Evolutionary conservation across 1,140 invertebrate genomes (phyloP).

Genomic region (Orius insidiosus): DNA sequence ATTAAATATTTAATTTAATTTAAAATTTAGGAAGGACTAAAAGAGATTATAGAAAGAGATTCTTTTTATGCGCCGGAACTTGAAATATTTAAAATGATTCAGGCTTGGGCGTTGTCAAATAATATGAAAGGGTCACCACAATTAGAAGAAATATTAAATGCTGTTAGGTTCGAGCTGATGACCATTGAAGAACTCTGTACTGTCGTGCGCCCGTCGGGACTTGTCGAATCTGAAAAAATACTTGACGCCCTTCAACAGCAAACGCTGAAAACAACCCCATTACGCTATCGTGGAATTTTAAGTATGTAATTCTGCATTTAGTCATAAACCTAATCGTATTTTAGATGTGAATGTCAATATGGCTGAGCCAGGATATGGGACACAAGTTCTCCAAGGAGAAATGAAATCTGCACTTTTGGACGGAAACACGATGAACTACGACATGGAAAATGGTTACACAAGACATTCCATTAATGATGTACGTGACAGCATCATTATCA

Average conservation of each 20-base stretch:
- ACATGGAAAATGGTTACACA: slow-evolving; percentile 84
- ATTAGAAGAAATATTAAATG: slow-evolving; percentile 18
- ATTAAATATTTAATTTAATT: slow-evolving; percentile 4
- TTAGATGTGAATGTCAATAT: slow-evolving; percentile 82
- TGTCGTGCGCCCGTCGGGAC: slow-evolving; percentile 64
- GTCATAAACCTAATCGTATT: slow-evolving; percentile 17
- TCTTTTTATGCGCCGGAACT: slow-evolving; percentile 93
- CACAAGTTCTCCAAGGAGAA: slow-evolving; percentile 72
- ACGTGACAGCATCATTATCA: slow-evolving; percentile 68
- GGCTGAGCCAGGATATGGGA: slow-evolving; percentile 54
- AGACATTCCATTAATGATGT: slow-evolving; percentile 78
- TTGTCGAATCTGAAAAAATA: slow-evolving; percentile 76
- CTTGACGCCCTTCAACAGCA: slow-evolving; percentile 84
- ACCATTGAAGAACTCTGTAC: slow-evolving; percentile 69
- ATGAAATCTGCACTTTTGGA: slow-evolving; percentile 71
- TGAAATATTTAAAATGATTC: slow-evolving; percentile 81
- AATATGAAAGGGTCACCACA: slow-evolving; percentile 17
- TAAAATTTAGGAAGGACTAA: slow-evolving; percentile 42
- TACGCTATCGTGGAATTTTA: slow-evolving; percentile 64
- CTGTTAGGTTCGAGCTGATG: slow-evolving; percentile 75
- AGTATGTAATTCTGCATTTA: slow-evolving; percentile 36
- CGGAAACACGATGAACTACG: slow-evolving; percentile 71
- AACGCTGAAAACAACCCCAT: slow-evolving; percentile 54
- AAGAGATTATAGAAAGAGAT: slow-evolving; percentile 73
- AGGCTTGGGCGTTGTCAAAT: slow-evolving; percentile 64